These are phyloP conservation scores for Catharus bicknelli DNA, from an alignment of 2,113 vertebrate species.

Conservation along the genomic window DNA sequence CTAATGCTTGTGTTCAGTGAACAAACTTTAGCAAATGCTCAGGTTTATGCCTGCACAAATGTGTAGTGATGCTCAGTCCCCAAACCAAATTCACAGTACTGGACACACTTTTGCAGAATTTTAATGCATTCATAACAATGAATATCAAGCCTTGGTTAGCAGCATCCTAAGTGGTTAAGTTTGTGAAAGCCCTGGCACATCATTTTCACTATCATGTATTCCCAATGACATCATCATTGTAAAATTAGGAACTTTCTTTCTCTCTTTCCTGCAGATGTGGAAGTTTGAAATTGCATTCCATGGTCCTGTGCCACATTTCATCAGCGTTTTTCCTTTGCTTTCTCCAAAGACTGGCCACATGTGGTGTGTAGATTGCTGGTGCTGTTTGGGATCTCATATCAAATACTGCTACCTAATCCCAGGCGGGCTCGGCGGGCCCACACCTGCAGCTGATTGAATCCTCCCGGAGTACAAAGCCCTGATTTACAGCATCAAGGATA, in stretches of 20 bases:
- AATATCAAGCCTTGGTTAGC: not conserved
- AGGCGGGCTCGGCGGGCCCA: conserved; percentile 82
- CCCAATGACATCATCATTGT: conserved; percentile 92
- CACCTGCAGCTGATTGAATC: conserved; percentile 97
- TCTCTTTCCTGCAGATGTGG: conserved; percentile 94
- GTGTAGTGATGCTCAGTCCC: not conserved
- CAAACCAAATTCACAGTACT: not conserved
- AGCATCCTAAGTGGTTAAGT: conserved; percentile 66
- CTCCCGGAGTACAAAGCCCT: conserved; percentile 94
- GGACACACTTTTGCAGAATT: not conserved
- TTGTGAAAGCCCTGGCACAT: conserved; percentile 74
- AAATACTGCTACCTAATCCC: conserved; percentile 89
- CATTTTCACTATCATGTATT: conserved; percentile 83
- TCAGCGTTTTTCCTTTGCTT: conserved; percentile 87
- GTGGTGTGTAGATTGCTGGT: conserved; percentile 79
- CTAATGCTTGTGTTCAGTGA: not conserved
- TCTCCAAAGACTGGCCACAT: conserved; percentile 84
- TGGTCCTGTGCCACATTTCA: conserved; percentile 93
- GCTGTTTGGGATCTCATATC: conserved; percentile 86
- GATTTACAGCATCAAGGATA: conserved; percentile 90
- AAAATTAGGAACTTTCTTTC: conserved; percentile 90
- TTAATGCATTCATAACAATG: not conserved
- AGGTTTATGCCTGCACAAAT: not conserved
- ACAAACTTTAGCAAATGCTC: not conserved
- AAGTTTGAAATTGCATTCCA: conserved; percentile 91